These are phyloP conservation scores for Callospermophilus lateralis DNA, from an alignment of 2,113 vertebrate species.

Conservation along the genomic window DNA sequence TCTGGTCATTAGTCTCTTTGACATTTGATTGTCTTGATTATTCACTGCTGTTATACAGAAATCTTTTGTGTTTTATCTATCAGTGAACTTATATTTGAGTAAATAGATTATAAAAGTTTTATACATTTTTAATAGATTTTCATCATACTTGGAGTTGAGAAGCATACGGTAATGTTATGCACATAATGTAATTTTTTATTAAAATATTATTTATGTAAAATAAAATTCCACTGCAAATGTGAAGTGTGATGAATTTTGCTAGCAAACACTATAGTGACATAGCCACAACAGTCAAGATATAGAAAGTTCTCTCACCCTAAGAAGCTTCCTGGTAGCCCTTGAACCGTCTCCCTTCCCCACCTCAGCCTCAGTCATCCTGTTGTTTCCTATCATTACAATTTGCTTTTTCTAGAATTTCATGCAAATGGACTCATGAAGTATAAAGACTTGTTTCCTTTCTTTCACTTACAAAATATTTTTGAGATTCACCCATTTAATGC, in stretches of 20 bases:
- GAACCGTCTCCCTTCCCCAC: accelerated
- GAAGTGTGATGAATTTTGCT: slow-evolving; percentile 1
- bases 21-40: background rate
- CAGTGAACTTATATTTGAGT: background rate
- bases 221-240: background rate
- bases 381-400: background rate
- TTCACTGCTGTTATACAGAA: background rate
- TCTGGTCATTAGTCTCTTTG: background rate
- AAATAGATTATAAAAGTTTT: background rate
- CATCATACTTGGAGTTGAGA: background rate
- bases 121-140: background rate
- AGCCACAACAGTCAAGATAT: background rate
- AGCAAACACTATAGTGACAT: background rate
- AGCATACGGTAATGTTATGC: background rate
- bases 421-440: background rate
- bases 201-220: slow-evolving; percentile 1
- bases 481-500: background rate
- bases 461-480: background rate
- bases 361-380: background rate
- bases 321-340: background rate
- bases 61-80: background rate
- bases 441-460: background rate
- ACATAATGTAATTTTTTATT: slow-evolving; percentile 33
- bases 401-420: background rate
- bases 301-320: background rate